Evolutionary conservation across 2,888 invertebrate species (phyloP), one percentile per base, ranked within the genome.

Genomic region (Scelioninae gen. 2): DNA sequence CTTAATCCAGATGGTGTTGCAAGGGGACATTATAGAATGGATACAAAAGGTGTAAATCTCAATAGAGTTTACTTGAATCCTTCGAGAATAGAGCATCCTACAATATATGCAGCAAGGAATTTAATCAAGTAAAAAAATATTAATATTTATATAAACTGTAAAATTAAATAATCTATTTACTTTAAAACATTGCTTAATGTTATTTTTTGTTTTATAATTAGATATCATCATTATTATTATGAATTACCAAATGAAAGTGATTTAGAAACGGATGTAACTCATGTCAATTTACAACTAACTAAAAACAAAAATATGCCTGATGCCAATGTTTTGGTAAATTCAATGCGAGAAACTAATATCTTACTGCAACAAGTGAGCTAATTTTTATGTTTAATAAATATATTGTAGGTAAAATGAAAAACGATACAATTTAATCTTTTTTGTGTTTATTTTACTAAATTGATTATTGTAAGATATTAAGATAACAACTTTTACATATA

Each of bases 1-100:
- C 86, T 96, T 74, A 96, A 96, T 87, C 96, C 96, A 0, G 96
- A 96, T 82, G 96, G 96, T 0, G 96, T 96, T 1, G 92, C 92
- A 6, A 88, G 91, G 60, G 96, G 96, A 0, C 94, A 95, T 84
- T 95, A 95, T 83, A 87, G 95, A 63, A 95, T 96, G 2, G 96
- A 96, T 86, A 93, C 93, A 0, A 88, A 93, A 58, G 96, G 96
- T 3, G 92, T 95, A 18, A 96, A 96, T 87, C 87, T 96, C 18
- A 96, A 96, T 87, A 88, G 96, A 79, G 91, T 96, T 43, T 96
- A 96, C 86, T 87, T 94, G 71, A 92, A 92, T 85, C 96, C 96
- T 0, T 91, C 91, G 39, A 86, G 91, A 37, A 84, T 87, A 0
- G 88, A 91, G 18, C 95, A 96, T 85, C 96, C 96, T 0, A 92